These are phyloP conservation scores for Athalia circularis DNA, from an alignment of 2,888 invertebrate species.

Conservation along the genomic window DNA sequence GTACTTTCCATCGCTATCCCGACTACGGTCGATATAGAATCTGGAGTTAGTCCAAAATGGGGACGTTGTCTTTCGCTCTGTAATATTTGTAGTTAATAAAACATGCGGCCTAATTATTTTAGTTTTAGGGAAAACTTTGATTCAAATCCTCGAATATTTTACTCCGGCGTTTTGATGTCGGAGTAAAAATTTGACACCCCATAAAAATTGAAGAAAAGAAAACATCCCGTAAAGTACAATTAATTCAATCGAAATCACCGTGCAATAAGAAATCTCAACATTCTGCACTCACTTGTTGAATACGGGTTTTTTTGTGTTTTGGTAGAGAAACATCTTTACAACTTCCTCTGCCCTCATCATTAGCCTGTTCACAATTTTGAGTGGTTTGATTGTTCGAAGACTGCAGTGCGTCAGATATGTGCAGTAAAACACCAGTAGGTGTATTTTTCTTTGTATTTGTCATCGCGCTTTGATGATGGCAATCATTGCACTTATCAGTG, in stretches of 20 bases:
- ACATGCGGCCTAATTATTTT: not conserved
- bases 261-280: constrained; percentile 6
- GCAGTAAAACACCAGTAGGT: constrained; percentile 66
- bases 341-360: constrained; percentile 76
- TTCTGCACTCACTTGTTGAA: constrained; percentile 82
- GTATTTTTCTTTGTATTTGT: constrained; percentile 57
- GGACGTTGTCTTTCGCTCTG: constrained; percentile 66
- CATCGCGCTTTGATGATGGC: constrained; percentile 31
- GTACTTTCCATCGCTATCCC: constrained; percentile 51
- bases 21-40: constrained; percentile 51
- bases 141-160: too few relatives aligned
- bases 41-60: constrained; percentile 67
- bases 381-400: constrained; percentile 70
- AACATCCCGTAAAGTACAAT: too few relatives aligned
- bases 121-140: not conserved
- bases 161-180: too few relatives aligned
- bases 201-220: too few relatives aligned
- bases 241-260: not conserved
- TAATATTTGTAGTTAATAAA: constrained; percentile 53
- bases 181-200: too few relatives aligned
- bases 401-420: constrained; percentile 51
- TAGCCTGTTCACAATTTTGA: constrained; percentile 72
- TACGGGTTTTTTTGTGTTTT: constrained; percentile 90
- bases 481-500: constrained; percentile 74
- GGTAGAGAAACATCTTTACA: constrained; percentile 82